Evolutionary conservation across 2,888 invertebrate genomes (phyloP).

Genomic region (Polydrusus pterygomalis): DNA sequence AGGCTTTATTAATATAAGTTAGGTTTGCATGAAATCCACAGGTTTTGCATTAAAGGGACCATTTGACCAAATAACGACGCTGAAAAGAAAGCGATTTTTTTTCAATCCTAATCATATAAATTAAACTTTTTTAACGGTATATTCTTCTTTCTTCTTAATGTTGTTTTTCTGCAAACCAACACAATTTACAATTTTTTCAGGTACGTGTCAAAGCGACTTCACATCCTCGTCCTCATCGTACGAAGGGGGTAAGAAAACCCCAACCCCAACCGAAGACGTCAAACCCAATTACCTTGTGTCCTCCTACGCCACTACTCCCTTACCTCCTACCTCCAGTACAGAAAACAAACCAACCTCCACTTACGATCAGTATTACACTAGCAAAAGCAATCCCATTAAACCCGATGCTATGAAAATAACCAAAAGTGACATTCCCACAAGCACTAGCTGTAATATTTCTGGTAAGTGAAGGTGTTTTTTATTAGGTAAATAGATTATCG

Average conservation of each 20-base stretch:
- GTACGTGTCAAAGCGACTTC: constrained; percentile 47
- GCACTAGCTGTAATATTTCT: constrained; percentile 71
- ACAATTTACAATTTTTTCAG: not conserved
- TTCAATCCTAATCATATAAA: no score
- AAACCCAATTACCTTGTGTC: constrained; percentile 71
- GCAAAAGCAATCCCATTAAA: constrained; percentile 65
- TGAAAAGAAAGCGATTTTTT: no score
- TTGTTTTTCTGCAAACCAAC: no score
- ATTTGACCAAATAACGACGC: no score
- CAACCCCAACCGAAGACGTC: constrained; percentile 68
- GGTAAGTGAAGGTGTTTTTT: constrained; percentile 54
- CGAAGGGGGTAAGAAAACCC: constrained; percentile 65
- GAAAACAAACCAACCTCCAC: constrained; percentile 62
- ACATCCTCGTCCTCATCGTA: constrained; percentile 62
- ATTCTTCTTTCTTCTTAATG: no score
- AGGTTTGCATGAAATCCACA: no score
- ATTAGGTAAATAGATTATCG: no score
- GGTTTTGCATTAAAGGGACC: no score
- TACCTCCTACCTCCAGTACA: constrained; percentile 56
- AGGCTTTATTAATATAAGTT: no score
- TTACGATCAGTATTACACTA: constrained; percentile 67
- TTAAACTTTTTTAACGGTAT: no score
- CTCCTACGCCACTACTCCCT: constrained; percentile 63
- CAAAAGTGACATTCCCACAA: constrained; percentile 72
- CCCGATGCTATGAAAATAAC: constrained; percentile 73